Conservation (phyloP, 2,888 invertebrate species). For the Siphlonurus alternatus region DNA sequence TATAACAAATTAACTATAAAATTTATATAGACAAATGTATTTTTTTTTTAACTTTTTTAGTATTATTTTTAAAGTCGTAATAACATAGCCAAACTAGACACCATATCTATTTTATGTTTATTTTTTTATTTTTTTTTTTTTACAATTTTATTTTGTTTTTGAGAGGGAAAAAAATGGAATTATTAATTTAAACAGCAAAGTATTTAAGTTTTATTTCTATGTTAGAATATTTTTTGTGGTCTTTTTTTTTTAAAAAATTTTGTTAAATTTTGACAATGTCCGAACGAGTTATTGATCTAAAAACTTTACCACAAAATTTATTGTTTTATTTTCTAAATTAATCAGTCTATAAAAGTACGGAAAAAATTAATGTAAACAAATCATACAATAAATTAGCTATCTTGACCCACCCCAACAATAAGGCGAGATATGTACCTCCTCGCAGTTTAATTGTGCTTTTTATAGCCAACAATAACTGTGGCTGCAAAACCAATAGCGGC, state of each 20-base stretch:
- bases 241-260: not conserved
- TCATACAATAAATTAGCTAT: not conserved
- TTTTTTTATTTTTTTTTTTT: not conserved
- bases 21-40: not conserved
- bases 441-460: not conserved
- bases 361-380: not conserved
- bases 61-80: not conserved
- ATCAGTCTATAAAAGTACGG: not conserved
- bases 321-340: not conserved
- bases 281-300: not conserved
- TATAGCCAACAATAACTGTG: not conserved
- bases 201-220: no score
- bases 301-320: not conserved
- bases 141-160: no score
- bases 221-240: not conserved
- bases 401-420: not conserved
- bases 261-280: not conserved
- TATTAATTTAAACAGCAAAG: no score
- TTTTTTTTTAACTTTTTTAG: not conserved
- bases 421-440: not conserved
- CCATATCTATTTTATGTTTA: not conserved
- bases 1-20: not conserved
- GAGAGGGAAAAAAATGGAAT: no score
- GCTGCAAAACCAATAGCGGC: not conserved
- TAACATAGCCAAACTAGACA: not conserved